phyloP scores from a whole-genome alignment of 2,888 invertebrate species.

The Tipula helvola region DNA sequence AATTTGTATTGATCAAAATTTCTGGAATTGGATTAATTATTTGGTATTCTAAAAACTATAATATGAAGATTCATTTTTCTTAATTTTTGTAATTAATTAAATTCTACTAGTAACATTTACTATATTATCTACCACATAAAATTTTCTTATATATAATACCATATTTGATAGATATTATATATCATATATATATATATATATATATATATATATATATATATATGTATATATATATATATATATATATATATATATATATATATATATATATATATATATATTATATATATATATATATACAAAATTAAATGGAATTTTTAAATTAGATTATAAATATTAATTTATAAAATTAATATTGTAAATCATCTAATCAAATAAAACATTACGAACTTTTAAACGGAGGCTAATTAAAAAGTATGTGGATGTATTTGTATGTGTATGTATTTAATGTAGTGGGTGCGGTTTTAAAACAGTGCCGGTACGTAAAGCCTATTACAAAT shows the following conservation, averaged over 20 bases:
- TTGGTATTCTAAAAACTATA: neutral
- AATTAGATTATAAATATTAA: neutral
- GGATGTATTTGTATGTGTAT: neutral
- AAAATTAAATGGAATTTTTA: neutral
- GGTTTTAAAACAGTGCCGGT: neutral
- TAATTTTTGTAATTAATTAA: neutral
- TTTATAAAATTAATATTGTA: neutral
- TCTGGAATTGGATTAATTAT: neutral
- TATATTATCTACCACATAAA: neutral
- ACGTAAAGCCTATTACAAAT: slow-evolving; percentile 42
- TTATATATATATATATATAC: neutral
- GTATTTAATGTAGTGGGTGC: neutral
- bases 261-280: too few relatives aligned
- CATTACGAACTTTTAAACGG: neutral
- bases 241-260: neutral
- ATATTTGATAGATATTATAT: neutral
- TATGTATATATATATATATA: neutral
- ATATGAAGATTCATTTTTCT: neutral
- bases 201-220: too few relatives aligned
- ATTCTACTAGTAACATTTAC: neutral
- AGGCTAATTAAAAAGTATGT: neutral
- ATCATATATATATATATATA: neutral
- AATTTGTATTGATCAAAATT: neutral
- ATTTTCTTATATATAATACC: neutral
- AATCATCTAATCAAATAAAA: neutral